Conservation (phyloP, 2,888 invertebrate species). For the Margaritifera margaritifera region DNA sequence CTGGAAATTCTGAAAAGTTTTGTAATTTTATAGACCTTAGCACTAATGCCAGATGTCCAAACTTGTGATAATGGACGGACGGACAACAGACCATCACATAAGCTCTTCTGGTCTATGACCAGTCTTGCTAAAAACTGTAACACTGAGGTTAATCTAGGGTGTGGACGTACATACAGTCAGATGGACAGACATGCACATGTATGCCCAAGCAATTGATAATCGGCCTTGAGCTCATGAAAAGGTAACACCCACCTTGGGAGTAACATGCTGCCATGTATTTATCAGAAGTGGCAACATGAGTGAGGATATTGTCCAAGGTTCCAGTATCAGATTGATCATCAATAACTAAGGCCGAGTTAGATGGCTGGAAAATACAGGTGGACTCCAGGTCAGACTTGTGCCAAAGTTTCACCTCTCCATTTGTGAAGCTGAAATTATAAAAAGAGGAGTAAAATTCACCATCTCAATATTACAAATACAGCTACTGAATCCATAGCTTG, state of each 20-base stretch:
- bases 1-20: no score
- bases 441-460: neutral
- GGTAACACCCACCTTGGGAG: constrained; percentile 54
- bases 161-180: no score
- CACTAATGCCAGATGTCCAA: no score
- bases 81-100: no score
- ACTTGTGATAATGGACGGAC: no score
- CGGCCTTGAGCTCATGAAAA: neutral
- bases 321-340: constrained; percentile 50
- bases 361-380: constrained; percentile 59
- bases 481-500: no score
- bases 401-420: constrained; percentile 65
- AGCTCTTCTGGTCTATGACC: no score
- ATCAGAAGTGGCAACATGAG: constrained; percentile 44
- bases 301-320: constrained; percentile 55
- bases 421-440: constrained; percentile 58
- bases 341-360: constrained; percentile 56
- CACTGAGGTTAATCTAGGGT: no score
- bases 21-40: no score
- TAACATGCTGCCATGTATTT: constrained; percentile 58
- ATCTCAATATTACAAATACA: no score
- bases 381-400: constrained; percentile 47
- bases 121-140: no score
- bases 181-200: no score
- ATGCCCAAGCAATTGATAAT: neutral